Evolutionary conservation across 2,113 vertebrate genomes (phyloP), one percentile per base, ranked within the genome.

Genomic region (Carassius carassius): DNA sequence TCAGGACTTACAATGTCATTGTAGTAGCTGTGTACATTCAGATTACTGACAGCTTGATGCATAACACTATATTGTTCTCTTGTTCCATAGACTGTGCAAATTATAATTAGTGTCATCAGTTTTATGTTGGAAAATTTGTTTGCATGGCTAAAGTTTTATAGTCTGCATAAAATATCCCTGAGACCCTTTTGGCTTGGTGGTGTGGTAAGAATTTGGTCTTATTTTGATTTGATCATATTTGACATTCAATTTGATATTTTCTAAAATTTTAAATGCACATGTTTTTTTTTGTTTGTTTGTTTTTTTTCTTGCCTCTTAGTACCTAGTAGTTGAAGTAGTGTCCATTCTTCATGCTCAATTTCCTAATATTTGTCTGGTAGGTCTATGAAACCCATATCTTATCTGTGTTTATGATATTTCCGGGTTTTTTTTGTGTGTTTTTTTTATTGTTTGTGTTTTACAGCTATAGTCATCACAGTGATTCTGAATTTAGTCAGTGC

Each of bases 71-170:
- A 8, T 82, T 85, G n/a, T n/a, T n/a, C n/a, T n/a, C n/a, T n/a
- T n/a, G n/a, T n/a, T n/a, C n/a, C n/a, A n/a, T n/a, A 94, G 93
- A 60, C 87, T 8, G 44, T 92, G 81, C 93, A 94, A 51, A 91
- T 92, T 54, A 37, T 70, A 17, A 16, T 70, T 37, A 29, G 67
- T 3, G 67, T 70, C 67, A 70, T 70, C 32, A 72, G 2, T 72
- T 44, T 44, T 41, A 29, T 19, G 8, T 7, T 70, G 67, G 32
- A 14, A 7, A 70, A 17, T 35, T 70, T 19, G 29, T 37, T 70
- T 37, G 16, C 8, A 37, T 35, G 5, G 11, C 29, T 37, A 17
- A n/a, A n/a, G 21, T 60, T n/a, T n/a, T 63, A 63, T 63, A 29
- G 23, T 2, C 0, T 13, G 0, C 12, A n/a, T 11, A 19, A 2